Base-by-base conservation (phyloP, 1,140 invertebrate genomes). In the Drosophila sucinea region DNA sequence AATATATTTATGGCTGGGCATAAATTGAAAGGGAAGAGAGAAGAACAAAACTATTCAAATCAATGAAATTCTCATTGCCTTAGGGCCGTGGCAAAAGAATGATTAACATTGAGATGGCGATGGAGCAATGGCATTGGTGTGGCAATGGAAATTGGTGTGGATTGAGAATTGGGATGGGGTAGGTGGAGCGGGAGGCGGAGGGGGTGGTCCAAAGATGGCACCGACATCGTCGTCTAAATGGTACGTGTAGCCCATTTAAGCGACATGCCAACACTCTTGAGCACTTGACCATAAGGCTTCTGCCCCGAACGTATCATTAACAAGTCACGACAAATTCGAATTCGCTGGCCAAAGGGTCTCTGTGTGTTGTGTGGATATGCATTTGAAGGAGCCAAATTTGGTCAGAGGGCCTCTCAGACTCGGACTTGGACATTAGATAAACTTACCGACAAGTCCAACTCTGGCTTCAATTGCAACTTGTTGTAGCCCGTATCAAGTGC, bases 261-360 rank as follows among this genome's bases (percentile, higher is more conserved):
- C 84, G 84, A 89, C 84, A 89, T 89, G 80, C 84, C 84, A 89
- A 89, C 84, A 89, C 84, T 87, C 84, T 87, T 86, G 76, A 80
- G 64, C 81, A 84, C 60, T 67, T 57, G 80, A 60, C 73, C 81
- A 62, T 58, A 44, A 62, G 55, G 58, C 47, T 62, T 55, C 25
- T 32, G 62, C 51, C n/a, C 29, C 10, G 27, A 38, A 47, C 69
- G 80, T 89, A 89, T 89, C 84, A 89, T 89, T 89, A 89, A 89
- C 84, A 89, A 89, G 84, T 89, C 84, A 89, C 84, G 84, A 89
- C 84, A 89, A 87, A 87, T 87, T 87, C 80, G 77, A 51, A 51
- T 25, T 8, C 84, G 56, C 76, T 7, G 73, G 32, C 55, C 6
- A 41, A 29, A 79, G 44, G 44, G 23, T 25, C 23, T 27, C 25